phyloP scores from a whole-genome alignment of 2,888 invertebrate genomes.

The Protophormia terraenovae region DNA sequence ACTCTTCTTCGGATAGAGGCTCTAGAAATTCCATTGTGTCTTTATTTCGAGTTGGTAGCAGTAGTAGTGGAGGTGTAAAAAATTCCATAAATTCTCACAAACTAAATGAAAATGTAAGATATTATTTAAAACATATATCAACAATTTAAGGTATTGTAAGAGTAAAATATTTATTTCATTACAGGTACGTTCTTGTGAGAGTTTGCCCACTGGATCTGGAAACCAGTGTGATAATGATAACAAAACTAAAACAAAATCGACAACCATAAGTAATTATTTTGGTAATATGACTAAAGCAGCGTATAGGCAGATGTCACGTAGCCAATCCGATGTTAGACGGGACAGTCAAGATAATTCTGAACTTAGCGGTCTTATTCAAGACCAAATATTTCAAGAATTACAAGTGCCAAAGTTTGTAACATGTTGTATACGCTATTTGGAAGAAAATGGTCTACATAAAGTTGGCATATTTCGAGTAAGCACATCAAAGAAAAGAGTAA shows the following conservation, averaged over 20 bases:
- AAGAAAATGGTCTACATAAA: conserved; percentile 90
- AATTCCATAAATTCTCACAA: conserved; percentile 54
- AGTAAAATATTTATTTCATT: too few relatives aligned
- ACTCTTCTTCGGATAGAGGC: conserved; percentile 77
- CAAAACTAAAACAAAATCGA: conserved; percentile 29
- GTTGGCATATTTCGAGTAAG: conserved; percentile 96
- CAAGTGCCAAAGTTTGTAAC: conserved; percentile 89
- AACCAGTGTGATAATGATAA: not conserved
- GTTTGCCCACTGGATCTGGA: conserved; percentile 82
- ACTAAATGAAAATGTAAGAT: conserved; percentile 70
- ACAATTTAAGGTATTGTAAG: too few relatives aligned
- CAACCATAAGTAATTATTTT: conserved; percentile 10
- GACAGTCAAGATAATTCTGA: conserved; percentile 78
- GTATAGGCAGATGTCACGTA: conserved; percentile 82
- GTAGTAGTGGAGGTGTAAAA: not conserved
- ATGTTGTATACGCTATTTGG: conserved; percentile 91
- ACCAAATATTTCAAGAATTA: conserved; percentile 69
- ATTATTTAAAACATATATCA: not conserved
- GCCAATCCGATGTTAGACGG: conserved; percentile 82
- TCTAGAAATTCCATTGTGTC: conserved; percentile 90
- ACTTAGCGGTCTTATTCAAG: conserved; percentile 81
- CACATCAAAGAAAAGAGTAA: conserved; percentile 94
- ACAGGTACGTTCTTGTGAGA: conserved; percentile 91
- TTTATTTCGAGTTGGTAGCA: conserved; percentile 79
- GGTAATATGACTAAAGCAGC: conserved; percentile 79